These are phyloP conservation scores for Trichopoda pennipes DNA, from an alignment of 2,888 invertebrate genomes.

Conservation along the genomic window DNA sequence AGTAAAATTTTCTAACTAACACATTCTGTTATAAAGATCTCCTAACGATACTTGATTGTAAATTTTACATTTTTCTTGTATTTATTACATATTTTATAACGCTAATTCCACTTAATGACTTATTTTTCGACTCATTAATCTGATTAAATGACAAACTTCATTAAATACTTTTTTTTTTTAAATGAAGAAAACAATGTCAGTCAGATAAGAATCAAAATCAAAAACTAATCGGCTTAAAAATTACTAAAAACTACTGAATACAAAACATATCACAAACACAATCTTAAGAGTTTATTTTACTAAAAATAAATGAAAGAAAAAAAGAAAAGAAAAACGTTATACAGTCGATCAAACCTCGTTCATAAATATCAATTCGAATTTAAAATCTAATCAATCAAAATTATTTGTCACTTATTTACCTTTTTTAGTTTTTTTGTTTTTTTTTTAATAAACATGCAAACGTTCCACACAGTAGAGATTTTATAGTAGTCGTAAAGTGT, in stretches of 20 bases:
- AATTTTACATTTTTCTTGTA: too few species aligned
- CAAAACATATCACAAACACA: constrained; percentile 53
- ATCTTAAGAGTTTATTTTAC: neutral
- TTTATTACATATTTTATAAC: too few species aligned
- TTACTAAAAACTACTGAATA: constrained; percentile 64
- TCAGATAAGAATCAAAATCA: constrained; percentile 42
- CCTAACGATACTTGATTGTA: too few species aligned
- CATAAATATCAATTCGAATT: constrained; percentile 57
- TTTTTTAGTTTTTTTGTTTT: neutral
- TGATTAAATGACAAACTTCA: constrained; percentile 50
- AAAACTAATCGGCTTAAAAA: constrained; percentile 66
- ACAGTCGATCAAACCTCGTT: constrained; percentile 35
- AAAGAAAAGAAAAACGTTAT: constrained; percentile 29
- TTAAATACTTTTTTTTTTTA: too few species aligned
- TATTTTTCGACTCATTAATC: constrained; percentile 31
- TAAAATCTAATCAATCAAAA: constrained; percentile 77
- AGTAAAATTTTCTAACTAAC: too few species aligned
- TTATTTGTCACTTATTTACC: constrained; percentile 76
- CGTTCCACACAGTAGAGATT: constrained; percentile 1
- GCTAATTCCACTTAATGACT: neutral
- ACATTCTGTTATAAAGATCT: too few species aligned
- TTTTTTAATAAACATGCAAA: constrained; percentile 17
- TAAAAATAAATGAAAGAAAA: too few species aligned
- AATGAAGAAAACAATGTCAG: constrained; percentile 16
- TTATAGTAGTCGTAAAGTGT: constrained; percentile 71